Evolutionary conservation across 1,140 invertebrate species (phyloP), one percentile per base, ranked within the genome.

Genomic region (Matsumurasca onukii): DNA sequence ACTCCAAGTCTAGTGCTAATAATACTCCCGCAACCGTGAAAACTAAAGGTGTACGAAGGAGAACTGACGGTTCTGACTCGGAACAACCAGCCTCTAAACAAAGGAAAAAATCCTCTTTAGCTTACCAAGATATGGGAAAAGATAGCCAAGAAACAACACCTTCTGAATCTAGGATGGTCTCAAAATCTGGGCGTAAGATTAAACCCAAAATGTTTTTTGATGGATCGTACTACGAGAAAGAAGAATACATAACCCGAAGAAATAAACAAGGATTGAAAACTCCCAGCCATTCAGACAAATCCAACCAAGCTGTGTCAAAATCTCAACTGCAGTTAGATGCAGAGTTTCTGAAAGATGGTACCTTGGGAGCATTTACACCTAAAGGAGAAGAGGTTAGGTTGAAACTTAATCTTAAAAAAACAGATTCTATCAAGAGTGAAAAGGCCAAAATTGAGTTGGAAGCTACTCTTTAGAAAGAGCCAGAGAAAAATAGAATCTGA

Each of bases 101-200:
- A 22, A 64, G 67, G 3, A 66, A 70, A 61, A 25, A 55, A 20
- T 65, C 68, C 29, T 1, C 20, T 15, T 61, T 62, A 39, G 25
- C 24, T 52, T 20, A n/a, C n/a, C n/a, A n/a, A n/a, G n/a, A n/a
- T n/a, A n/a, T 34, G 30, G 39, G 30, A 61, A 22, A 71, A 69
- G 52, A 64, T 20, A 63, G 61, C 20, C 13, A 20, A 12, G 39
- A 31, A 20, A 25, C 17, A 48, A 17, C 63, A 12, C 27, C 31
- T 27, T 57, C 61, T 39, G 68, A 68, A 25, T 24, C 68, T 3
- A 87, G 90, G 76, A 78, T 87, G 17, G 83, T 88, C 2, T 90
- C 88, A 76, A 84, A 89, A 27, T 91, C 89, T 76, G 89, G 89
- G 0, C 82, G 91, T 30, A 91, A 90, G 80, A 88, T 91, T 68